phyloP scores from a whole-genome alignment of 2,797 vertebrate species.

The Myotis pilosus region DNA sequence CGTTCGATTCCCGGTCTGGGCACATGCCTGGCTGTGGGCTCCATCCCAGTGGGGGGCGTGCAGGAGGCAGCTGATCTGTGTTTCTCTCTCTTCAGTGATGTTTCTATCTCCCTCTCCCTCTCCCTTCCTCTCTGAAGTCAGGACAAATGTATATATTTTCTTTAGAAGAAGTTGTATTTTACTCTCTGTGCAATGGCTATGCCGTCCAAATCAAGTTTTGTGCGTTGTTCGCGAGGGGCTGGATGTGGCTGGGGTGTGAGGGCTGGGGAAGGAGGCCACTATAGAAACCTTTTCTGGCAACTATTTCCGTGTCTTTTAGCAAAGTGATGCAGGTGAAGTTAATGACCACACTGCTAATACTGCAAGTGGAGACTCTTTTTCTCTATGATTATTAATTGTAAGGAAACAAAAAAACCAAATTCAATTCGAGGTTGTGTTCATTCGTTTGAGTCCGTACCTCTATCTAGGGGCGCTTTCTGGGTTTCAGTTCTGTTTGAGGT shows the following conservation, averaged over 20 bases:
- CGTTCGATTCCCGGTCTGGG: too few relatives aligned
- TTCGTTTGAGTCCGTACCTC: neutral
- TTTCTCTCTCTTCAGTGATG: too few relatives aligned
- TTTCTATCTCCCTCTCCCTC: too few relatives aligned
- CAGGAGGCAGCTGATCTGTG: too few relatives aligned
- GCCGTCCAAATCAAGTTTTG: neutral
- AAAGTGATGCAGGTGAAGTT: neutral
- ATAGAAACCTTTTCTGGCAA: neutral
- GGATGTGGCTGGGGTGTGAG: too few relatives aligned
- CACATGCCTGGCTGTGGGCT: too few relatives aligned
- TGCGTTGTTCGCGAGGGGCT: neutral
- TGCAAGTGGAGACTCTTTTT: neutral
- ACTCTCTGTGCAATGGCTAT: neutral
- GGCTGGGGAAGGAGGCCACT: neutral
- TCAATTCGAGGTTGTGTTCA: neutral
- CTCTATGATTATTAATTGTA: neutral
- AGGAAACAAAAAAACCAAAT: neutral
- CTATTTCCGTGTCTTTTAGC: neutral
- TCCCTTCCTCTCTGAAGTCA: too few relatives aligned
- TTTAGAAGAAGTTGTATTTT: neutral
- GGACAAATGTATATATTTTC: too few relatives aligned
- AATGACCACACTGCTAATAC: neutral
- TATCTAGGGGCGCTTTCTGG: neutral
- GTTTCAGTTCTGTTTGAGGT: neutral
- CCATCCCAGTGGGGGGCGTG: too few relatives aligned